phyloP scores from a whole-genome alignment of 2,797 vertebrate species.

The Peromyscus attwateri region DNA sequence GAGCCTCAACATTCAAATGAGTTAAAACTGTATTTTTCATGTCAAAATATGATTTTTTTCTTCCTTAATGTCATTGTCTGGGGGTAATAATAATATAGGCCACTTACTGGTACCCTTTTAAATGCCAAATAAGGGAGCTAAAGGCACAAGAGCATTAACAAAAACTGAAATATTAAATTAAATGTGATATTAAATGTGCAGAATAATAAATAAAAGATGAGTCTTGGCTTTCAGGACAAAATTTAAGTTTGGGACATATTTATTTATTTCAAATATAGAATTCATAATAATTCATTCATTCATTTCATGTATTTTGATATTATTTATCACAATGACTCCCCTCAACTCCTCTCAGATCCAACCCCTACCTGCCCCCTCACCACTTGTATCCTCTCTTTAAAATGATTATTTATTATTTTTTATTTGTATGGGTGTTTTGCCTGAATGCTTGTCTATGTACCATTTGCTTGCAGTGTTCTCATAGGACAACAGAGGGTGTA shows the following conservation, averaged over 20 bases:
- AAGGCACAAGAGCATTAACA: not conserved
- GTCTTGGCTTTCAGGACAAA: not conserved
- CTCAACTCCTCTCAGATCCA: not conserved
- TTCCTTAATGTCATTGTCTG: not conserved
- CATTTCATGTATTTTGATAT: not conserved
- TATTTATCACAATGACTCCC: too few species aligned
- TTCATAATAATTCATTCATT: not conserved
- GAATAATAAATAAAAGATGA: not conserved
- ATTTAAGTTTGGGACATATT: not conserved
- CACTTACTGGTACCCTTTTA: not conserved
- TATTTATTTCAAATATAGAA: not conserved
- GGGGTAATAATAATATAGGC: not conserved
- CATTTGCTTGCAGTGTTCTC: not conserved
- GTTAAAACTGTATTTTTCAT: not conserved
- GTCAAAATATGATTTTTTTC: not conserved
- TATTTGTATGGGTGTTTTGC: not conserved
- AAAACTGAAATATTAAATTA: not conserved
- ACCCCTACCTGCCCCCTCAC: not conserved
- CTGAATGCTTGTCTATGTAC: not conserved
- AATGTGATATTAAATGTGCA: not conserved
- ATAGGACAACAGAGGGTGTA: not conserved
- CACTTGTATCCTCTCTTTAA: too few species aligned
- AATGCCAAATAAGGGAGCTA: not conserved
- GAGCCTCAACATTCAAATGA: not conserved
- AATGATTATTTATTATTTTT: not conserved